Percentiles rank a stretch among this genome's conserved stretches.
Conservation (phyloP, 2,797 vertebrate genomes). For the Thamnophis elegans region DNA sequence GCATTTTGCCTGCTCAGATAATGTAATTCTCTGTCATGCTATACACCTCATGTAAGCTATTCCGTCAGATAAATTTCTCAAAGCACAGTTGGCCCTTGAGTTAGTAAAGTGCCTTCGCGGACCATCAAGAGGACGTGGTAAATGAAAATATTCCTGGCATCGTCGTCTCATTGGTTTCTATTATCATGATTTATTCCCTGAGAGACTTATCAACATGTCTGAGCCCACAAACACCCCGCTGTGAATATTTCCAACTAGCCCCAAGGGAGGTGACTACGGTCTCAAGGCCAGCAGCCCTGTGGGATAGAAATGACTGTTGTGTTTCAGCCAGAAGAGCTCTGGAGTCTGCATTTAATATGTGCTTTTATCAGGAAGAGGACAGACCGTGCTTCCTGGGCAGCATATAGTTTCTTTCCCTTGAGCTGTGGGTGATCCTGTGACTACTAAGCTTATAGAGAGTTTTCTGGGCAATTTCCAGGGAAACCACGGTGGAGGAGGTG, state of each 20-base stretch:
- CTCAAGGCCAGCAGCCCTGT: not conserved
- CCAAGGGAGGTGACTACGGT: not conserved
- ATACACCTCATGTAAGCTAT: not conserved
- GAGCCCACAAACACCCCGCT: slow-evolving; percentile 1
- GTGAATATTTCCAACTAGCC: not conserved
- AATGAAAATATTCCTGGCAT: slow-evolving; percentile 4
- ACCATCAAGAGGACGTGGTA: slow-evolving; percentile 2
- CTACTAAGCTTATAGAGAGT: not conserved
- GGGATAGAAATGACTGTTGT: not conserved
- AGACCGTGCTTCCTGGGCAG: not conserved
- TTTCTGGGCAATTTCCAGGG: slow-evolving; percentile 3
- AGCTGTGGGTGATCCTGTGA: not conserved
- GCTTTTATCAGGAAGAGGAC: not conserved
- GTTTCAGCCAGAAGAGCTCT: not conserved
- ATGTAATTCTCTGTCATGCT: not conserved
- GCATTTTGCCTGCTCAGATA: not conserved
- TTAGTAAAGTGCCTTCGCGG: not conserved
- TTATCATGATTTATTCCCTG: slow-evolving; percentile 20
- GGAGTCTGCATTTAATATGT: not conserved
- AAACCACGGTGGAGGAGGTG: not conserved
- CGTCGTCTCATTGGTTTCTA: slow-evolving; percentile 4
- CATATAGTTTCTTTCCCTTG: not conserved
- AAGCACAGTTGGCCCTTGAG: not conserved
- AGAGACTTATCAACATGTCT: slow-evolving; percentile 24
- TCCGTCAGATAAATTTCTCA: not conserved